Evolutionary conservation across 2,888 invertebrate genomes (phyloP), one percentile per base, ranked within the genome.

Genomic region (Oscheius sp.): DNA sequence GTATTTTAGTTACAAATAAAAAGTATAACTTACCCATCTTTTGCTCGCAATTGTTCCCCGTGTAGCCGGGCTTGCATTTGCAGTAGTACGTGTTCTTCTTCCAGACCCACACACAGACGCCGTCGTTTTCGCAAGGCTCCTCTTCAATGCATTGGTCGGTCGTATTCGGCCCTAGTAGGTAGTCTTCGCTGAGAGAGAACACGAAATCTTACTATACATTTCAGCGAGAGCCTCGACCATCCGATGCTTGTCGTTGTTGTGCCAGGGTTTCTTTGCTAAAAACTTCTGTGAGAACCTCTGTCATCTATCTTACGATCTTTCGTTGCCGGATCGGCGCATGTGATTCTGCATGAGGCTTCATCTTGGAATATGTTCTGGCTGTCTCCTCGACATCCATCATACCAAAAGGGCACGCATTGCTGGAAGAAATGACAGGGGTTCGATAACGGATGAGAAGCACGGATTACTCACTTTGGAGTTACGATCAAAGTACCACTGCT

Each of bases 391-490:
- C 88, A 88, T 1, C 88, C 87, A 66, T 86, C 87, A 78, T 84
- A 88, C 88, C 88, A 88, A 75, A 88, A 88, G 10, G 87, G 73
- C 55, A 80, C 70, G 57, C 88, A 88, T 51, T 77, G 78, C 85
- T 86, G 71, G 66, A 74, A 59, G 55, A 51, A 62, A 62, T 21
- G 66, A 50, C 51, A 53, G 21, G 4, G 42, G 66, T 53, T 50
- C 35, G 7, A 66, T 53, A 51, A 66, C 37, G 29, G 33, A 53
- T 66, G 35, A 53, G 53, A 10, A 47, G 21, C 21, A 21, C 21
- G 21, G 21, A 21, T 21, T 21, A 5, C 73, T 48, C 37, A 84
- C 84, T 80, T 83, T 82, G 13, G 53, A 66, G 21, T 73, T 77
- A 60, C 79, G 80, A 70, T 88, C 87, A 72, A 84, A 88, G 70